Evolutionary conservation across 2,888 invertebrate species (phyloP), one percentile per base, ranked within the genome.

Genomic region (Ormyrus pomaceus): DNA sequence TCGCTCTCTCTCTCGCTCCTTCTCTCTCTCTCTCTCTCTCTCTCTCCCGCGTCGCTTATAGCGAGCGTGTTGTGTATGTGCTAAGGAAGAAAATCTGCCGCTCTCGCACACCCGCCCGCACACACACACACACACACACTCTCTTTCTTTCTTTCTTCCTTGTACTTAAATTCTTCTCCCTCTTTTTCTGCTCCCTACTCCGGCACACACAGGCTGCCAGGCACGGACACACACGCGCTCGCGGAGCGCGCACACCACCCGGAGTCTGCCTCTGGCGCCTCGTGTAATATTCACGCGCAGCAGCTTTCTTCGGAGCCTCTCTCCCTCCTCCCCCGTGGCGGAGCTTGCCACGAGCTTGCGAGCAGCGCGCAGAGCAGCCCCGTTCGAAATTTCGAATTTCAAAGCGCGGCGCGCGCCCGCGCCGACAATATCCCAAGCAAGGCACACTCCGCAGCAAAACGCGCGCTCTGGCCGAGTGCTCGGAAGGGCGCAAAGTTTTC

Each of bases 271-370:
- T 59, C 74, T 13, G 71, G 79, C 80, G 80, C 69, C 76, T 80
- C 77, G 73, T 73, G 77, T 59, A 74, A 81, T 81, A 81, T 77
- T 77, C 74, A 64, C 77, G 65, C 72, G 34, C 55, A 9, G 6
- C 6, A 10, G 8, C 9, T 9, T 34, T 19, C 19, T 19, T 19
- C 19, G 2, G 2, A 19, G 53, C 11, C 62, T 13, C 19, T 66
- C 50, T 74, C 45, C 61, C 53, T 55, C 55, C 56, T 56, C 48
- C 8, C 8, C 19, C 19, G n/a, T 4, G 34, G 1, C 45, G 50
- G 1, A 19, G 10, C 46, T 46, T 62, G 19, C 51, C 11, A 2
- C 13, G 19, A 50, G 48, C 19, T 19, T 19, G 19, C 19, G 19
- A 19, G 19, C 19, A 19, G 19, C 19, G 19, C 19, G 19, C 45